Percentiles rank a stretch among this genome's conserved stretches.
Conservation (phyloP, 1,140 invertebrate species). For the Pseudomyrmex cubaensis region DNA sequence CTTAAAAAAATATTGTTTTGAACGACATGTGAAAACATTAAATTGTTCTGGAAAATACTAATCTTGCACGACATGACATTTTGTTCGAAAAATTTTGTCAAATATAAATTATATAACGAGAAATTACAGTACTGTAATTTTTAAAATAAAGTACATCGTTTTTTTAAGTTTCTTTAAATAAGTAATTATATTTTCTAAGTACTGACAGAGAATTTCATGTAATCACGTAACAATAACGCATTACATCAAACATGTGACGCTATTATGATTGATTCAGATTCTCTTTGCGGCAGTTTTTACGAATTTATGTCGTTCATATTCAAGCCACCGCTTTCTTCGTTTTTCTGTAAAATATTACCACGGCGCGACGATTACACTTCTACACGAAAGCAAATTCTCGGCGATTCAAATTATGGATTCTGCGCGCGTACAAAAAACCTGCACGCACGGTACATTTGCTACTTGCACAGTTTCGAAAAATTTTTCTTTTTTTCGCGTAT, state of each 20-base stretch:
- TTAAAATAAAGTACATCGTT: neutral
- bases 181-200: conserved; percentile 25
- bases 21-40: neutral
- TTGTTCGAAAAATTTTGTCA: neutral
- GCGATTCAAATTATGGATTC: conserved; percentile 8
- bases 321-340: conserved; percentile 14
- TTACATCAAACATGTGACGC: conserved; percentile 25
- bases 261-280: conserved; percentile 52
- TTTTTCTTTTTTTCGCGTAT: conserved; percentile 30
- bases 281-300: conserved; percentile 27
- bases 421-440: neutral
- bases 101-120: neutral
- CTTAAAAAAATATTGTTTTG: neutral
- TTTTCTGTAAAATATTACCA: conserved; percentile 31
- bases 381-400: conserved; percentile 31
- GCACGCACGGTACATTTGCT: conserved; percentile 11
- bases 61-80: neutral
- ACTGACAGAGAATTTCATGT: conserved; percentile 11
- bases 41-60: neutral
- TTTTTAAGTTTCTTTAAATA: neutral
- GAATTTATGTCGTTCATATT: conserved; percentile 31
- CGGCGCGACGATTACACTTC: conserved; percentile 12
- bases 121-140: neutral
- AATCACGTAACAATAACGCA: conserved; percentile 27
- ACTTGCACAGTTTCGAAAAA: neutral